phyloP scores from a whole-genome alignment of 1,140 invertebrate genomes.

The Ladona fulva region DNA sequence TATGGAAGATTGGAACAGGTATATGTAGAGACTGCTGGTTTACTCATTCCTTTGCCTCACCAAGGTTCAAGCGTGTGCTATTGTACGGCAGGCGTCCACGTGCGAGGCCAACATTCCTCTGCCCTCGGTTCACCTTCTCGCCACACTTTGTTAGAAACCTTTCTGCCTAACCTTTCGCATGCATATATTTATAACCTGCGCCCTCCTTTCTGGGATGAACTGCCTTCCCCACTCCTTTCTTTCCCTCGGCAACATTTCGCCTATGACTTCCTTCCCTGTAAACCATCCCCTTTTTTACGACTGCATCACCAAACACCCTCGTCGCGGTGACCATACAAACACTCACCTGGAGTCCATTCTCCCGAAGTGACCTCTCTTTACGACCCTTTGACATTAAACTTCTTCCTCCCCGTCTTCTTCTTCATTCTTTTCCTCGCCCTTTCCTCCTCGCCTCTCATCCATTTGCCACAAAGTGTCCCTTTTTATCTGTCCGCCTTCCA shows the following conservation, averaged over 20 bases:
- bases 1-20: too few species aligned
- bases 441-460: background rate
- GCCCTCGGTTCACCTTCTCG: background rate
- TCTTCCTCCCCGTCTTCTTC: background rate
- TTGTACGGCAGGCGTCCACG: background rate
- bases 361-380: conserved; percentile 2
- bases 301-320: background rate
- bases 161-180: background rate
- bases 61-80: too few species aligned
- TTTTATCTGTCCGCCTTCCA: background rate
- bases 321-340: background rate
- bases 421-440: background rate
- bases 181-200: background rate
- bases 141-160: background rate
- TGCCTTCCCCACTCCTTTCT: background rate
- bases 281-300: background rate
- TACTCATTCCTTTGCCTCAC: too few species aligned
- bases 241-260: background rate
- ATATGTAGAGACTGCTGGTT: too few species aligned
- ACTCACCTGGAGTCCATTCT: background rate
- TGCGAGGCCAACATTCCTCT: background rate
- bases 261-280: background rate
- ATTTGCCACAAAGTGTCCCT: background rate
- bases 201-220: background rate
- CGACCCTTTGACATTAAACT: background rate